These are phyloP conservation scores for Scyliorhinus canicula DNA, from an alignment of 2,797 vertebrate genomes.

Conservation along the genomic window DNA sequence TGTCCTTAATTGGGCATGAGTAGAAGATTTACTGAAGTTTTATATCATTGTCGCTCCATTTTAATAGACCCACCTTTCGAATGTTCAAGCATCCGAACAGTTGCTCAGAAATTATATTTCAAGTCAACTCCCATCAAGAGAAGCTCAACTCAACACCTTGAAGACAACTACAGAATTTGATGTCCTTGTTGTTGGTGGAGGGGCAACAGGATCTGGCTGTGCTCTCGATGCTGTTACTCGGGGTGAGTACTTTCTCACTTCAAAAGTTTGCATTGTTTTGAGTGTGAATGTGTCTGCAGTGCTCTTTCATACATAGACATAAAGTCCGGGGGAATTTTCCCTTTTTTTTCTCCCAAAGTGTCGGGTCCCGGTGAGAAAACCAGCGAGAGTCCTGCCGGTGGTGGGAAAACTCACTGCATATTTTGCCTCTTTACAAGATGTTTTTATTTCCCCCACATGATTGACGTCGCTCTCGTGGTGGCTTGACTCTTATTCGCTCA, in stretches of 20 bases:
- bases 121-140: constrained; percentile 67
- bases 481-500: too few relatives aligned
- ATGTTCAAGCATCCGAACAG: constrained; percentile 52
- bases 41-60: constrained; percentile 37
- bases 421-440: too few relatives aligned
- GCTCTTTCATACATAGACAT: not conserved
- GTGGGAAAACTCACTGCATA: too few relatives aligned
- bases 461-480: too few relatives aligned
- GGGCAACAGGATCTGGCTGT: constrained; percentile 89
- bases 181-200: constrained; percentile 83
- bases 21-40: constrained; percentile 14
- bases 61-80: constrained; percentile 62
- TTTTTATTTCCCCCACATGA: too few relatives aligned
- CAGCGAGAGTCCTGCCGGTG: too few relatives aligned
- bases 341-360: too few relatives aligned
- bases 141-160: constrained; percentile 66
- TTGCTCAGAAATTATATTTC: constrained; percentile 50
- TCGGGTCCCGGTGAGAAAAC: too few relatives aligned
- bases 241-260: constrained; percentile 59
- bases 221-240: constrained; percentile 88
- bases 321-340: too few relatives aligned
- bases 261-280: not conserved
- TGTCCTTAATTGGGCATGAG: not conserved
- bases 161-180: constrained; percentile 71
- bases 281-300: not conserved